Evolutionary conservation across 2,888 invertebrate genomes (phyloP).

Genomic region (Troides aeacus): DNA sequence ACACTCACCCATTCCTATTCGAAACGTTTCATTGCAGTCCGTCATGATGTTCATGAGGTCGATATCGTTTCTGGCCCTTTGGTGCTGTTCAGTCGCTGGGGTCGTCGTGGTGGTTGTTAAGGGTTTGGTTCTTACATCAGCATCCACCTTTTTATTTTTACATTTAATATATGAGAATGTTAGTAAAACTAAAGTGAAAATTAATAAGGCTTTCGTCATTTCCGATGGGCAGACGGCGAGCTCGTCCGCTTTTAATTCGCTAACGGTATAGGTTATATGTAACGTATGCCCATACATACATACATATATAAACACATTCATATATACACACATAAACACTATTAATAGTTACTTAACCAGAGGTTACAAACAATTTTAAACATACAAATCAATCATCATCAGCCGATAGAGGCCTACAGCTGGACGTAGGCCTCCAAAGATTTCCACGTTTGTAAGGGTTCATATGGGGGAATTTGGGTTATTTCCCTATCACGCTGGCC

Average conservation of each 20-base stretch:
- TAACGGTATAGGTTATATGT: neutral
- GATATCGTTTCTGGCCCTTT: conserved; percentile 37
- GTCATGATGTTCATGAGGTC: conserved; percentile 62
- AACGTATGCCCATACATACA: no score
- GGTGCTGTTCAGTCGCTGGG: conserved; percentile 30
- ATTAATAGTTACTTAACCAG: conserved; percentile 2
- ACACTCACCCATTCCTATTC: conserved; percentile 73
- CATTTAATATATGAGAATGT: conserved; percentile 31
- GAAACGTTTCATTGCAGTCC: conserved; percentile 77
- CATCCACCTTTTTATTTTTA: conserved; percentile 8
- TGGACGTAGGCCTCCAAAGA: no score
- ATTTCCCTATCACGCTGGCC: no score
- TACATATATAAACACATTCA: no score
- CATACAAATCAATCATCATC: no score
- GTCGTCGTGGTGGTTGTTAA: neutral
- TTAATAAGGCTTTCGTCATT: conserved; percentile 30
- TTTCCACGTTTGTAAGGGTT: no score
- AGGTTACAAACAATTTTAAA: conserved; percentile 17
- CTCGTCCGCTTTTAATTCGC: neutral
- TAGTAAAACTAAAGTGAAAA: conserved; percentile 30
- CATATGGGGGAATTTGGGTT: no score
- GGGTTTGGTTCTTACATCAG: conserved; percentile 2
- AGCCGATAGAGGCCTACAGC: no score
- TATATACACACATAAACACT: neutral
- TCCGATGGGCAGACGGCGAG: neutral